Base-by-base conservation (phyloP, 2,113 vertebrate species). In the Lamprotornis superbus region DNA sequence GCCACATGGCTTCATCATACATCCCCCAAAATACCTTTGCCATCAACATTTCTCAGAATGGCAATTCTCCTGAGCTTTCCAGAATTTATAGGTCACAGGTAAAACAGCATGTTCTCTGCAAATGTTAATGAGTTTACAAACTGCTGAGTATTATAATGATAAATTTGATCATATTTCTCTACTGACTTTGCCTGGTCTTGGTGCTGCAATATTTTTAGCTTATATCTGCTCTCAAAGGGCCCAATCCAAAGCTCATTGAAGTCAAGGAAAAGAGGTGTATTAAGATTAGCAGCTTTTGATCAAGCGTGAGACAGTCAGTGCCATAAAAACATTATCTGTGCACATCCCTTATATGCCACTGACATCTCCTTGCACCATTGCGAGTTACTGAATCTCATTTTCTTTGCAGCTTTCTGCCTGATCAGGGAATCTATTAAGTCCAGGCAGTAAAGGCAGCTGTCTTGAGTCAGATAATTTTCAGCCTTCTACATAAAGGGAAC, bases 91-190 rank as follows among this genome's bases (percentile, higher is more conserved):
- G 73, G 95, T 94, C 93, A 95, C 83, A 93, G 92, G 94, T 97
- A 95, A 92, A 92, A 60, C 88, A 82, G 56, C 64, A 68, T 82
- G 79, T 94, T 92, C 88, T 77, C 61, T 89, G 92, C 76, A 95
- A 97, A 96, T 90, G 92, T 92, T 96, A 96, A 96, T 95, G 92
- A 96, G 83, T 93, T 97, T 96, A 92, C 92, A 96, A 93, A 96
- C 92, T 93, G 83, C 79, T 94, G 88, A 96, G 69, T 92, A 74
- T 95, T 90, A 33, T 78, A 86, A 94, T 84, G 85, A 94, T 87
- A 83, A 81, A 94, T 92, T 81, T 89, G 85, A 90, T 93, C 73
- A 78, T 83, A 83, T 89, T 89, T 94, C 86, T 94, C 86, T 50
- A 64, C 88, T 79, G 76, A 76, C 76, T 93, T 90, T 63, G 81